Percentiles rank a stretch among this genome's conserved stretches.
phyloP scores from a whole-genome alignment of 2,113 vertebrate species.

The Nycticryphes semicollaris region DNA sequence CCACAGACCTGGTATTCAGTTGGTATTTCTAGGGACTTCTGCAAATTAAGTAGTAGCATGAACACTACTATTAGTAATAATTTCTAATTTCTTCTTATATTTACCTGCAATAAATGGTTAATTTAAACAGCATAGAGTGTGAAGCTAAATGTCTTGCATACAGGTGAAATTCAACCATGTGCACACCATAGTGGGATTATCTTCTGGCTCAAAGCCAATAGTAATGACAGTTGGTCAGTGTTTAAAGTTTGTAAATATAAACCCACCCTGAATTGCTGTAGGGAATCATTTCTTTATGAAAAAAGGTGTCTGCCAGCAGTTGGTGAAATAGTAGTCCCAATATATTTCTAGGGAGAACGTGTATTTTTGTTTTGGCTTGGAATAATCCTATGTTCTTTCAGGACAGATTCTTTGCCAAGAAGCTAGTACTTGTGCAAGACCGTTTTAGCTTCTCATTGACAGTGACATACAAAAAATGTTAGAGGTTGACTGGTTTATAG shows the following conservation, averaged over 20 bases:
- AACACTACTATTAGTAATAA: not conserved
- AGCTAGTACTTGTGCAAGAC: not conserved
- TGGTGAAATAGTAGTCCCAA: not conserved
- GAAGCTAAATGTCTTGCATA: not conserved
- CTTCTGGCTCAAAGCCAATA: not conserved
- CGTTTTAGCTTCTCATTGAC: not conserved
- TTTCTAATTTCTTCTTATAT: not conserved
- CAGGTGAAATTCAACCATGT: not conserved
- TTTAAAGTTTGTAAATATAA: not conserved
- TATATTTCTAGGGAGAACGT: not conserved
- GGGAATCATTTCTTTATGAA: not conserved
- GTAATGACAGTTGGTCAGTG: not conserved
- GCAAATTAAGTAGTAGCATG: not conserved
- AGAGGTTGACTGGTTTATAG: not conserved
- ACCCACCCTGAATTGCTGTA: not conserved
- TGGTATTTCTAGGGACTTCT: not conserved
- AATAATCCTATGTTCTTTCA: not conserved
- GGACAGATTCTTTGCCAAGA: not conserved
- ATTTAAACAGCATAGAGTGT: not conserved
- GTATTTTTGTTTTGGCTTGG: not conserved
- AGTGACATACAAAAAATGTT: not conserved
- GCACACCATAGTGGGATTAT: accelerated
- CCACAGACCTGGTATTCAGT: not conserved
- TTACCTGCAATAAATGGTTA: not conserved
- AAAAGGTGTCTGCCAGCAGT: not conserved